phyloP scores from a whole-genome alignment of 2,888 invertebrate genomes.

The Omphaloscelis lunosa region DNA sequence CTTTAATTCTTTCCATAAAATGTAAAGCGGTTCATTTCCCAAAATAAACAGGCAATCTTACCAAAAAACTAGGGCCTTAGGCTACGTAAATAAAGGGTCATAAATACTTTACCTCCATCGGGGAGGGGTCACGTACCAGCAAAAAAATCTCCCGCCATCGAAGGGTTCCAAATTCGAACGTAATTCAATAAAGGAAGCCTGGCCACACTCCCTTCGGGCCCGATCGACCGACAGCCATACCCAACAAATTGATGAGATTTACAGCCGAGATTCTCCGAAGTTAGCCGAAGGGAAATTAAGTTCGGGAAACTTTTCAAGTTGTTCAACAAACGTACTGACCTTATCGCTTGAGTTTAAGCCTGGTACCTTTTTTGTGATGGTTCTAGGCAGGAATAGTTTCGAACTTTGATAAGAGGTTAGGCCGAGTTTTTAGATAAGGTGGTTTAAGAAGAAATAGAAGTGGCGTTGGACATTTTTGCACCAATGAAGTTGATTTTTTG shows the following conservation, averaged over 20 bases:
- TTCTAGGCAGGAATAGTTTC: constrained; percentile 54
- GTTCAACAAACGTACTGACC: constrained; percentile 75
- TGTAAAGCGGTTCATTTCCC: not conserved
- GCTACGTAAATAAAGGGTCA: constrained; percentile 72
- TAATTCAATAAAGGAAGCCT: constrained; percentile 84
- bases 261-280: constrained; percentile 84
- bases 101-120: constrained; percentile 74
- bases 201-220: constrained; percentile 76
- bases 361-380: constrained; percentile 64
- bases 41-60: constrained; percentile 18
- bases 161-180: constrained; percentile 74
- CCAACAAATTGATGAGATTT: constrained; percentile 88
- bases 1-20: not conserved
- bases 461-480: not conserved
- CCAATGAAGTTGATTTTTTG: not conserved
- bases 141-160: constrained; percentile 69
- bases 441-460: not conserved
- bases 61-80: constrained; percentile 56
- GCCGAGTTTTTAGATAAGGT: constrained; percentile 28
- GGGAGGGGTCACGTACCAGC: constrained; percentile 70
- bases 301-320: constrained; percentile 82
- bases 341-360: constrained; percentile 73
- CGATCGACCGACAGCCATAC: constrained; percentile 76
- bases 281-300: constrained; percentile 87
- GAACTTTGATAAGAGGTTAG: constrained; percentile 53